Evolutionary conservation across 2,888 invertebrate genomes (phyloP), one percentile per base, ranked within the genome.

Genomic region (Calliphora vomitoria): DNA sequence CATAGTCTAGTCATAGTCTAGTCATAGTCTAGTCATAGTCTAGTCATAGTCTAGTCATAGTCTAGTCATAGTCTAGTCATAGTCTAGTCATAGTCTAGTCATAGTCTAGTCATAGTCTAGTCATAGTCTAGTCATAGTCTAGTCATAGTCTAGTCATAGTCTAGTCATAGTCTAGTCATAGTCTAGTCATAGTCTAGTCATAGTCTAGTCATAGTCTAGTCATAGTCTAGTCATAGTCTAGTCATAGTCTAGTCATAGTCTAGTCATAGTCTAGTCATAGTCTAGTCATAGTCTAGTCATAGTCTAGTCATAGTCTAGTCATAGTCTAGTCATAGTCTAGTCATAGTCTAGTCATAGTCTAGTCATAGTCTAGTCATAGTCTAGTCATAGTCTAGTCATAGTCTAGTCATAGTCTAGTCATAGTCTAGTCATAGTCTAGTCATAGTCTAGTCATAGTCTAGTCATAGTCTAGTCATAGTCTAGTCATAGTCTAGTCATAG

Each of bases 1-100:
- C 50, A 50, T 50, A 50, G 50, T 50, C 50, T 50, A 50, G n/a
- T 50, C 50, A 50, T 50, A 50, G 50, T 50, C 50, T n/a, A 50
- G 50, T n/a, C 50, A 50, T 50, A 50, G 53, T 53, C 18, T 18
- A 53, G 53, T 53, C 18, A 18, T 53, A 53, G 20, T 20, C 10
- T 18, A 53, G 53, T 18, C 18, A 18, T 18, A 53, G 18, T 53
- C 18, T 18, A 53, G 53, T 53, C 18, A 18, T 53, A 53, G 53
- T 53, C 18, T 18, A 53, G 53, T 8, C 18, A 18, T 53, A 53
- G 53, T 53, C 18, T 18, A 53, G 53, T 53, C 18, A 18, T 53
- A 53, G 53, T 53, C 18, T 18, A 53, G 53, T 53, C 18, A 18
- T 53, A 53, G 53, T 53, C 18, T 18, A 53, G 53, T 53, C 18